These are phyloP conservation scores for Pseudomyrmex flavicornis DNA, from an alignment of 1,140 invertebrate genomes.

Conservation along the genomic window DNA sequence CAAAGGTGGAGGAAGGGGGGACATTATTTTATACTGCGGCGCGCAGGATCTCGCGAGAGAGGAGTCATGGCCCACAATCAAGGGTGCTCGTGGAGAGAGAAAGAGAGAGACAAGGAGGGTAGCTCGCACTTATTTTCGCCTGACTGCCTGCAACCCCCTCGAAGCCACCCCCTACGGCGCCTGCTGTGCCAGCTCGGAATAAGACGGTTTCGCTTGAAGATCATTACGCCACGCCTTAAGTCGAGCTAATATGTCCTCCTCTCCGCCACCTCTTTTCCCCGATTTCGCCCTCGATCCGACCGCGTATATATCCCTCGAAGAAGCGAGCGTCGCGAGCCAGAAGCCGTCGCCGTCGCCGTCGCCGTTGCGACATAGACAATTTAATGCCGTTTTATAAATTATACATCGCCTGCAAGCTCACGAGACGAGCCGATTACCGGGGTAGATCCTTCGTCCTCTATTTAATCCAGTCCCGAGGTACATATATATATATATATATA, in stretches of 20 bases:
- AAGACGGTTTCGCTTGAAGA: constrained; percentile 80
- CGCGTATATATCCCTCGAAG: constrained; percentile 54
- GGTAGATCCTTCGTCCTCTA: constrained; percentile 59
- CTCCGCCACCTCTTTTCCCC: constrained; percentile 3
- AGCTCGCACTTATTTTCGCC: constrained; percentile 83
- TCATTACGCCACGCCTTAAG: constrained; percentile 85
- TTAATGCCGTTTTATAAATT: constrained; percentile 85
- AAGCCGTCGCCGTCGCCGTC: constrained; percentile 70
- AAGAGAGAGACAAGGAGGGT: constrained; percentile 29
- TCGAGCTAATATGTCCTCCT: constrained; percentile 84
- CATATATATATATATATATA: neutral
- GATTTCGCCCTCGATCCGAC: constrained; percentile 68
- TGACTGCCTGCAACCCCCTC: constrained; percentile 76
- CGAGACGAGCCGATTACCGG: constrained; percentile 72
- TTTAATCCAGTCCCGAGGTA: constrained; percentile 65
- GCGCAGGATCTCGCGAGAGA: constrained; percentile 64
- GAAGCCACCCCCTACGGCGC: constrained; percentile 57
- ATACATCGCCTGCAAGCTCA: constrained; percentile 71
- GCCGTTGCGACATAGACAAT: constrained; percentile 79
- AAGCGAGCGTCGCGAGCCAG: constrained; percentile 66
- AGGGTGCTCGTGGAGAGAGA: constrained; percentile 71
- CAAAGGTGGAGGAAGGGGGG: constrained; percentile 55
- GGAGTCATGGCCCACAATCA: constrained; percentile 81
- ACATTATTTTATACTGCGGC: constrained; percentile 72
- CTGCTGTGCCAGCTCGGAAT: constrained; percentile 61